phyloP scores from a whole-genome alignment of 2,113 vertebrate genomes.

The Electrona antarctica region DNA sequence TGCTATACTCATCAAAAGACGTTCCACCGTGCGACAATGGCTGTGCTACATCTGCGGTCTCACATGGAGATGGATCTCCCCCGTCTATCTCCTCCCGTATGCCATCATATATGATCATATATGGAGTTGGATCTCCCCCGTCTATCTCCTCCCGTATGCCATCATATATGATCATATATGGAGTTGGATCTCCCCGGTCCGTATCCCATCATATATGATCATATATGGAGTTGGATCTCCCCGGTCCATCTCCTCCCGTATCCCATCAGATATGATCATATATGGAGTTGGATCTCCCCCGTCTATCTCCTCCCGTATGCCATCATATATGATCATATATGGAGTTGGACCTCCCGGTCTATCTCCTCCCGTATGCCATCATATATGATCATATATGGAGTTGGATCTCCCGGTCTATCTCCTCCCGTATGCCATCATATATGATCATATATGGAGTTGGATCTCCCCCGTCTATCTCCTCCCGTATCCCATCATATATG shows the following conservation, averaged over 20 bases:
- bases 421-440: constrained; percentile 10
- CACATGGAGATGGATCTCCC: no score
- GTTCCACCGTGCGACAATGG: no score
- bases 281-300: no score
- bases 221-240: no score
- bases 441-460: no score
- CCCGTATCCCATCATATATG: constrained; percentile 10
- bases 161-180: constrained; percentile 12
- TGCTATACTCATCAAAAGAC: no score
- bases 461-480: not conserved
- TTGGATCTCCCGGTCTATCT: not conserved
- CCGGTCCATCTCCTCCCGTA: constrained; percentile 1
- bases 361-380: constrained; percentile 13
- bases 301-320: constrained; percentile 6
- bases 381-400: no score
- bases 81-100: no score
- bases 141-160: constrained; percentile 7
- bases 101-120: no score
- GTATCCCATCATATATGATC: constrained; percentile 10
- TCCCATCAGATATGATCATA: constrained; percentile 10
- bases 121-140: no score
- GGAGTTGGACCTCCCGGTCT: not conserved
- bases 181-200: not conserved
- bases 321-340: constrained; percentile 12
- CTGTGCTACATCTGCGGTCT: no score